These are phyloP conservation scores for Dendrolimus kikuchii DNA, from an alignment of 1,140 invertebrate species.

Conservation along the genomic window DNA sequence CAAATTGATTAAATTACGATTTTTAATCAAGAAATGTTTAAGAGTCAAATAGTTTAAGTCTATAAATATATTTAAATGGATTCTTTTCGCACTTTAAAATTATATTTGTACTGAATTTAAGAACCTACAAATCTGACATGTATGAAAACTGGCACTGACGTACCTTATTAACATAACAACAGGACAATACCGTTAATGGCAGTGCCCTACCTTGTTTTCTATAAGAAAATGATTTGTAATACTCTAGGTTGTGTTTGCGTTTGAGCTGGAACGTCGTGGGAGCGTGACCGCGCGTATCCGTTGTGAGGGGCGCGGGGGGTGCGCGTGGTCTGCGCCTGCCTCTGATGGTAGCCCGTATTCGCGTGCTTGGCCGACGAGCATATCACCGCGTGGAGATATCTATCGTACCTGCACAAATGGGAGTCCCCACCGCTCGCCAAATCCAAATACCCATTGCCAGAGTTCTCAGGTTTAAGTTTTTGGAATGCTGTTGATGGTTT, in stretches of 20 bases:
- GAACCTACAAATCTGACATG: too few relatives aligned
- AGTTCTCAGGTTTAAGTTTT: slow-evolving; percentile 41
- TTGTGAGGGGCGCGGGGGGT: slow-evolving; percentile 22
- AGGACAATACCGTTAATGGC: slow-evolving; percentile 30
- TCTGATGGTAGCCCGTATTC: slow-evolving; percentile 59
- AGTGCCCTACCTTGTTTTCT: slow-evolving; percentile 39
- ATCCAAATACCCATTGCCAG: slow-evolving; percentile 61
- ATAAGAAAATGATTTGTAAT: slow-evolving; percentile 67
- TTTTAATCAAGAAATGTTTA: too few relatives aligned
- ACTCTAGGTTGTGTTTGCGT: slow-evolving; percentile 63
- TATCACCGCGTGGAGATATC: slow-evolving; percentile 75
- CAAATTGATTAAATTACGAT: too few relatives aligned
- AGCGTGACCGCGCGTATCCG: slow-evolving; percentile 57
- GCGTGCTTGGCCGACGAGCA: slow-evolving; percentile 66
- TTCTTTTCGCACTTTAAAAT: too few relatives aligned
- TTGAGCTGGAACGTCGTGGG: slow-evolving; percentile 67
- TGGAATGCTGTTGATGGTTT: slow-evolving; percentile 56
- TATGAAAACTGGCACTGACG: neutral
- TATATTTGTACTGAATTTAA: too few relatives aligned
- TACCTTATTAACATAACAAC: slow-evolving; percentile 18
- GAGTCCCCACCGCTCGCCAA: slow-evolving; percentile 65
- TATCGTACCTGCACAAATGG: slow-evolving; percentile 75
- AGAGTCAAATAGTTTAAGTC: too few relatives aligned
- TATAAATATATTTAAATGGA: too few relatives aligned
- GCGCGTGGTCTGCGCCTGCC: slow-evolving; percentile 35